Percentiles rank a stretch among this genome's conserved stretches.
Conservation (phyloP, 2,888 invertebrate genomes). For the Cryptosula pallasiana region DNA sequence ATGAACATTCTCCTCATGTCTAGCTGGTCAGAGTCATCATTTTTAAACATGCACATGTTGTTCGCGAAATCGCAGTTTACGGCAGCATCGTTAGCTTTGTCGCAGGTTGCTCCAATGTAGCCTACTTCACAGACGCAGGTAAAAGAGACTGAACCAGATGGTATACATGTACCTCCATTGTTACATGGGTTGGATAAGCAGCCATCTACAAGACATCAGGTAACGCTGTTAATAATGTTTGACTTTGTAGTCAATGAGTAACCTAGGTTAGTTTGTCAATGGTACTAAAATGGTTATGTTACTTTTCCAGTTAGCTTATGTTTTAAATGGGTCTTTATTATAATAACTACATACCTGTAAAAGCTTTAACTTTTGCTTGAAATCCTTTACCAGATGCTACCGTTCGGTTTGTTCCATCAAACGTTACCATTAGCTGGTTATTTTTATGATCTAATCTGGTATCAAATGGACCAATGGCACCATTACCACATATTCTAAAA, state of each 20-base stretch:
- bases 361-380: background rate
- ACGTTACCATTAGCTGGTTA: background rate
- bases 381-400: background rate
- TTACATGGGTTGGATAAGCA: conserved; percentile 17
- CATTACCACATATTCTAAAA: conserved; percentile 14
- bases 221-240: background rate
- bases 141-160: background rate
- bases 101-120: background rate
- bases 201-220: background rate
- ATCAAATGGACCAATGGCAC: background rate
- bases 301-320: too few relatives aligned
- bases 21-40: background rate
- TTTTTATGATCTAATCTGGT: conserved; percentile 5
- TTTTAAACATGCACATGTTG: conserved; percentile 12
- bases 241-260: too few relatives aligned
- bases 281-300: too few relatives aligned
- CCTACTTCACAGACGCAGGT: background rate
- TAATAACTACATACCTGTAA: conserved; percentile 8
- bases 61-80: conserved; percentile 16
- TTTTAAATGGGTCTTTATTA: too few relatives aligned
- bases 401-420: background rate
- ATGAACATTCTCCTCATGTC: conserved; percentile 24
- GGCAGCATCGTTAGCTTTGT: background rate
- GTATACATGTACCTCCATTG: conserved; percentile 6
- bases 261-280: too few relatives aligned